A percentile compares a stretch with the other conserved stretches of the same genome.
These are phyloP conservation scores for Plusia festucae DNA, from an alignment of 2,888 invertebrate genomes.

Conservation along the genomic window DNA sequence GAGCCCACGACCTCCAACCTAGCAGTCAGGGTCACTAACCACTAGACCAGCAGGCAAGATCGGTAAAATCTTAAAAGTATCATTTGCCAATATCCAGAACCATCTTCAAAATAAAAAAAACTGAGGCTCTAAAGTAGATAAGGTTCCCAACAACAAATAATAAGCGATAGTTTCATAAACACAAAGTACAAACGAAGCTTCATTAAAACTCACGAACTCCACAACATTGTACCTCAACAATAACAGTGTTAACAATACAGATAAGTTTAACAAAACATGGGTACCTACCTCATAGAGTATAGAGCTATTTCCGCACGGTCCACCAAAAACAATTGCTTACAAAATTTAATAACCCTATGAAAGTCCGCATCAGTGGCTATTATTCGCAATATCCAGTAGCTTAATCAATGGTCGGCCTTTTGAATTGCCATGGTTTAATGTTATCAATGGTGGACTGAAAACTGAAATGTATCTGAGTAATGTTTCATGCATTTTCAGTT, in stretches of 20 bases:
- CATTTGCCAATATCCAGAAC: no score
- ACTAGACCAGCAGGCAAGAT: no score
- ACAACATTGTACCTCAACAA: neutral
- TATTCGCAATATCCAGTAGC: constrained; percentile 21
- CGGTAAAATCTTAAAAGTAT: no score
- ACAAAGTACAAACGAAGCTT: constrained; percentile 1
- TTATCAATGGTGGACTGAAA: constrained; percentile 6
- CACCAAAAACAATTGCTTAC: constrained; percentile 28
- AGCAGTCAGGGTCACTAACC: no score
- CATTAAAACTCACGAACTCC: neutral
- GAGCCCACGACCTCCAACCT: no score
- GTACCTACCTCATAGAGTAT: constrained; percentile 10
- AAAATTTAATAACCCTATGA: constrained; percentile 36
- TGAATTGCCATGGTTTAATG: constrained; percentile 13
- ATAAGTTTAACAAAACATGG: constrained; percentile 4
- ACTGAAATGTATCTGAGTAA: neutral
- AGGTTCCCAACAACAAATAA: neutral
- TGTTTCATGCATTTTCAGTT: neutral
- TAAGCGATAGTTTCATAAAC: neutral
- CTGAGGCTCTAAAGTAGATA: no score
- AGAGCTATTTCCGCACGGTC: constrained; percentile 19
- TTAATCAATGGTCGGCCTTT: constrained; percentile 35
- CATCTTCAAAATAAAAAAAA: no score
- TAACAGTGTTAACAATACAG: neutral
- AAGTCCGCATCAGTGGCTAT: constrained; percentile 23